phyloP scores from a whole-genome alignment of 2,888 invertebrate genomes.

The Phasia obesa region DNA sequence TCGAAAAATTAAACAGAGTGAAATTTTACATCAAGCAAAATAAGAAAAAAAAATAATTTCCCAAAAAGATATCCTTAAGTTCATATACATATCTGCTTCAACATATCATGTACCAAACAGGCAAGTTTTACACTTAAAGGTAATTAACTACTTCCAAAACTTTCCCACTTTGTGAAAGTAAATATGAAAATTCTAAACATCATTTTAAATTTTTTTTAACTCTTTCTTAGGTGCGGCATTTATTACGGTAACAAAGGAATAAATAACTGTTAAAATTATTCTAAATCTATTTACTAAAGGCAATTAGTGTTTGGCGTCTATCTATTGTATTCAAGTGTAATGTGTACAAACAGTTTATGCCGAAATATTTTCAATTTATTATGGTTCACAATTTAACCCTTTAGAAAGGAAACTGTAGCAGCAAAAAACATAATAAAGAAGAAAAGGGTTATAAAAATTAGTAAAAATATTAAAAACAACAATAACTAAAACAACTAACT shows the following conservation, averaged over 20 bases:
- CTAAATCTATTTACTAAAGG: conserved; percentile 64
- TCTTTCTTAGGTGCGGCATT: background rate
- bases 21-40: no score
- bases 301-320: conserved; percentile 78
- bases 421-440: background rate
- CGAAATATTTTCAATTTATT: conserved; percentile 25
- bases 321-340: conserved; percentile 34
- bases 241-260: background rate
- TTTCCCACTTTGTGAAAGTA: no score
- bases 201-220: background rate
- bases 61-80: no score
- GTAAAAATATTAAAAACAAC: conserved; percentile 8
- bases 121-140: no score
- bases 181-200: background rate
- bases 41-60: no score
- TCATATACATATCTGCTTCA: no score
- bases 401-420: conserved; percentile 15
- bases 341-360: conserved; percentile 17
- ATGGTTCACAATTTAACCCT: conserved; percentile 53
- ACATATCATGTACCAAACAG: no score
- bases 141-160: no score
- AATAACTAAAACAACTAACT: background rate
- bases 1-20: no score
- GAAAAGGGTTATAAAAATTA: conserved; percentile 41
- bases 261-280: no score